Conservation (phyloP, 2,113 vertebrate species). For the Rafetus swinhoei region DNA sequence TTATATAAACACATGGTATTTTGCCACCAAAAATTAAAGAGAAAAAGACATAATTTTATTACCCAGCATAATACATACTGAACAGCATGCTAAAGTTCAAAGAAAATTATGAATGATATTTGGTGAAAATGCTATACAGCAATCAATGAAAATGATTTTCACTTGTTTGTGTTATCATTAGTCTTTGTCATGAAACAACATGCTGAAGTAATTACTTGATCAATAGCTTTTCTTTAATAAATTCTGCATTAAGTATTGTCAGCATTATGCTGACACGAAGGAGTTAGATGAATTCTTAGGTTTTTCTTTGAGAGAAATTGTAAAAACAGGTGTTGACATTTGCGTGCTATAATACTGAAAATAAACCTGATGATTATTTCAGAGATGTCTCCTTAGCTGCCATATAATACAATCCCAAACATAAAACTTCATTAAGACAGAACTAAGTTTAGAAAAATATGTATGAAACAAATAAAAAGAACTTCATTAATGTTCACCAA, state of each 20-base stretch:
- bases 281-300: slow-evolving; percentile 5
- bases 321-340: slow-evolving; percentile 7
- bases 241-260: neutral
- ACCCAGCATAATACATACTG: neutral
- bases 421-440: neutral
- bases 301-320: slow-evolving; percentile 3
- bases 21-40: neutral
- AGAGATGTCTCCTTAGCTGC: neutral
- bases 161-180: neutral
- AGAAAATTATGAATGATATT: neutral
- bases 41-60: neutral
- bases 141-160: neutral
- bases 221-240: neutral
- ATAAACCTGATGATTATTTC: slow-evolving; percentile 1
- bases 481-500: neutral
- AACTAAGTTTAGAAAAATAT: neutral
- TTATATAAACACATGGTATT: neutral
- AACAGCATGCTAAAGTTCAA: neutral
- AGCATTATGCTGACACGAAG: neutral
- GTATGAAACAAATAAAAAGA: neutral
- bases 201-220: neutral
- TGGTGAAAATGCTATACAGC: neutral
- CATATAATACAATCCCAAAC: neutral
- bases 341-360: neutral
- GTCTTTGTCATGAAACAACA: neutral